Conservation (phyloP, 2,113 vertebrate genomes). For the Proterorhinus semilunaris region DNA sequence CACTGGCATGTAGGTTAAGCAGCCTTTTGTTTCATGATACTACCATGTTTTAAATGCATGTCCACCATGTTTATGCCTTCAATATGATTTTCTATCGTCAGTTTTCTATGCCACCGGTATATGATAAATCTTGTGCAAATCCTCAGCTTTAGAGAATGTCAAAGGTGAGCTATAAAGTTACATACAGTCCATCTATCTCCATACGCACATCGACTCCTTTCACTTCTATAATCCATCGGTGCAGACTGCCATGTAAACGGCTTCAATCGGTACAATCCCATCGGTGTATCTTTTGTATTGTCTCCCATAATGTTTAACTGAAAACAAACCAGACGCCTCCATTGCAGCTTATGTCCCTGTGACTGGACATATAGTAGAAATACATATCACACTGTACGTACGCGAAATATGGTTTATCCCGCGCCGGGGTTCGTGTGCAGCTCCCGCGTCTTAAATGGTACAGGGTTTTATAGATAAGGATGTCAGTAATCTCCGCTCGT, state of each 20-base stretch:
- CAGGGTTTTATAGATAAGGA: slow-evolving; percentile 67
- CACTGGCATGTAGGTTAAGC: not conserved
- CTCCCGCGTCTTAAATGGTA: slow-evolving; percentile 24
- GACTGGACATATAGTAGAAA: not conserved
- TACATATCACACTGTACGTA: too few species aligned
- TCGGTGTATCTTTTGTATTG: not conserved
- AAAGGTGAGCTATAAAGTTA: not conserved
- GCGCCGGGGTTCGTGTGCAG: slow-evolving; percentile 3
- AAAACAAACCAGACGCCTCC: not conserved
- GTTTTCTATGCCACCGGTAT: not conserved
- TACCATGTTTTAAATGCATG: not conserved
- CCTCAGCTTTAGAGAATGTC: not conserved
- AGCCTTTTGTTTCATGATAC: not conserved
- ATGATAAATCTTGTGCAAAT: not conserved
- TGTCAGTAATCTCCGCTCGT: slow-evolving; percentile 64
- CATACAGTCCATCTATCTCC: not conserved
- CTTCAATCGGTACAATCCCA: not conserved
- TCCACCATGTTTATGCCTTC: not conserved
- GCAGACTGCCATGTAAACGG: not conserved
- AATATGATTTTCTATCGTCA: not conserved
- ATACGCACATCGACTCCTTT: not conserved
- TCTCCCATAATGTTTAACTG: not conserved
- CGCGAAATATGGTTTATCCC: slow-evolving; percentile 10
- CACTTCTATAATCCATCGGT: slow-evolving; percentile 1
- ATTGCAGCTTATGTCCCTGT: slow-evolving; percentile 1